Percentiles rank a stretch among this genome's conserved stretches.
phyloP scores from a whole-genome alignment of 2,888 invertebrate genomes.

The Cantharis rustica region DNA sequence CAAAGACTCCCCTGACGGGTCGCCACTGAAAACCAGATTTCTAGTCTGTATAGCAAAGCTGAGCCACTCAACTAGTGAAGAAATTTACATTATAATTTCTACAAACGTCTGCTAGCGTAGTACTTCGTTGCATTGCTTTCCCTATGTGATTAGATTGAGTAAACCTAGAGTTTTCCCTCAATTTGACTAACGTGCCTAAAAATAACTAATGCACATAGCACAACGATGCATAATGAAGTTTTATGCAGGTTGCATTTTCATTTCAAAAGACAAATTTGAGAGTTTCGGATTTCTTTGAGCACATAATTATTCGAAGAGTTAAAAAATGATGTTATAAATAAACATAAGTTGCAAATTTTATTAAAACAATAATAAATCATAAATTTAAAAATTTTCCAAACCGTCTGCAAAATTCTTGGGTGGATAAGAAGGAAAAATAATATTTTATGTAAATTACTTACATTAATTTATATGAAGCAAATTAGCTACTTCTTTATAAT shows the following conservation, averaged over 20 bases:
- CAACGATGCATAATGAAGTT: too few relatives aligned
- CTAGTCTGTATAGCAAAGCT: too few relatives aligned
- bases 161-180: too few relatives aligned
- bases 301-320: neutral
- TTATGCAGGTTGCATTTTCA: too few relatives aligned
- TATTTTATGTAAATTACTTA: neutral
- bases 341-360: neutral
- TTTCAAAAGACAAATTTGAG: neutral
- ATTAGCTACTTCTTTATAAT: neutral
- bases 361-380: neutral
- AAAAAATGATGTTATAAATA: neutral
- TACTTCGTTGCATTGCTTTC: too few relatives aligned
- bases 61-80: too few relatives aligned
- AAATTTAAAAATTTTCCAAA: neutral
- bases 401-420: neutral
- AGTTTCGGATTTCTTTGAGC: neutral
- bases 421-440: neutral
- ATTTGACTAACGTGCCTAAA: neutral
- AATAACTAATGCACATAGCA: neutral
- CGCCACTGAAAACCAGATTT: too few relatives aligned
- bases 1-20: too few relatives aligned
- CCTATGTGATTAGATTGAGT: too few relatives aligned
- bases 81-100: too few relatives aligned
- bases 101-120: too few relatives aligned
- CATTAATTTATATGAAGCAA: neutral